Percentiles rank a stretch among this genome's conserved stretches.
These are phyloP conservation scores for Bemisia tabaci DNA, from an alignment of 1,140 invertebrate species.

Conservation along the genomic window DNA sequence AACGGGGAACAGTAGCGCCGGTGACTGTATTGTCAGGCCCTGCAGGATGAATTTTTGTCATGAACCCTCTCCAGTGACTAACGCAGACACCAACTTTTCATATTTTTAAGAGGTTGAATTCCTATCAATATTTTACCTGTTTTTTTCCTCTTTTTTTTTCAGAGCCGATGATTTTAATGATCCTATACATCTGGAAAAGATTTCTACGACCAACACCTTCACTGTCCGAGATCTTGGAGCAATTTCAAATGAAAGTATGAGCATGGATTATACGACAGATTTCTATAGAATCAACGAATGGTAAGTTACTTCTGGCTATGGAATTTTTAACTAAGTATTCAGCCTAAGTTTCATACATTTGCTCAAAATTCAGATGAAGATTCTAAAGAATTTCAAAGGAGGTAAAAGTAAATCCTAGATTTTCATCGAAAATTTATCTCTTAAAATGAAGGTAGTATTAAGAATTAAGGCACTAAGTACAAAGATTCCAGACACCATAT, in stretches of 20 bases:
- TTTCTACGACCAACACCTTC: constrained; percentile 82
- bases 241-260: constrained; percentile 51
- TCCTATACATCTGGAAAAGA: constrained; percentile 79
- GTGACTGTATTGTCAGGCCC: too few species aligned
- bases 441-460: too few species aligned
- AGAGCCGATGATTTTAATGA: constrained; percentile 87
- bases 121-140: not conserved
- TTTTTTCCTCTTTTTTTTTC: constrained; percentile 22
- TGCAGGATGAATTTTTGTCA: too few species aligned
- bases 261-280: constrained; percentile 79
- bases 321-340: too few species aligned
- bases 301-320: too few species aligned
- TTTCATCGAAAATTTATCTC: too few species aligned
- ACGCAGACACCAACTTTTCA: too few species aligned
- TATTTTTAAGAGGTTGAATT: constrained; percentile 4
- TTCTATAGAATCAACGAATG: constrained; percentile 88
- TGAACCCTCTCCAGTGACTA: too few species aligned
- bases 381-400: not conserved
- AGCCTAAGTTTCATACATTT: constrained; percentile 4
- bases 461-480: too few species aligned
- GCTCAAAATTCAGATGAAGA: not conserved
- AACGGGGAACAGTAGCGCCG: too few species aligned
- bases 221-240: constrained; percentile 69
- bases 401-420: too few species aligned
- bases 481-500: too few species aligned